These are phyloP conservation scores for Catharus ustulatus DNA, from an alignment of 2,797 vertebrate species.

Conservation along the genomic window DNA sequence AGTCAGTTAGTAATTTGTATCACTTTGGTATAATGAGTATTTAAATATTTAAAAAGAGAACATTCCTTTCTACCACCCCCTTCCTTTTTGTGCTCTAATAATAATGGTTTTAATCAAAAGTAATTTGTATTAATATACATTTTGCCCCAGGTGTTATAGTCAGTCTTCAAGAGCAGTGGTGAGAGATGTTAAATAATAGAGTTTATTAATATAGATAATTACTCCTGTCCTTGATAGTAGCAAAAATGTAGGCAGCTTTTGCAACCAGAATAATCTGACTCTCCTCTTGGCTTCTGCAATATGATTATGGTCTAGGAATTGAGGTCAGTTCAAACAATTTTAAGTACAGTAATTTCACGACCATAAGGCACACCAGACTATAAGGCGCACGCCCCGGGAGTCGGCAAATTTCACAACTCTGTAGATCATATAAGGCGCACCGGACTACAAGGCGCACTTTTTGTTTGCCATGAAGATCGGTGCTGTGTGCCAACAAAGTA, in stretches of 20 bases:
- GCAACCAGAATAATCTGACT: background rate
- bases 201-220: constrained; percentile 28
- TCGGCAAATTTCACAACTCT: too few relatives aligned
- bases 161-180: background rate
- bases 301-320: background rate
- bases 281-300: background rate
- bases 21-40: constrained; percentile 48
- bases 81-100: constrained; percentile 65
- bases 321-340: background rate
- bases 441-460: too few relatives aligned
- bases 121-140: constrained; percentile 64
- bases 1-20: constrained; percentile 67
- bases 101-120: constrained; percentile 66
- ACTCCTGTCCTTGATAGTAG: background rate
- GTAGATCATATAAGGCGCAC: too few relatives aligned
- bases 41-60: constrained; percentile 66
- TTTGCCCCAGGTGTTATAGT: constrained; percentile 60
- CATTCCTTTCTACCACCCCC: constrained; percentile 40
- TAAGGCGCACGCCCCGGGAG: too few relatives aligned
- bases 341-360: background rate
- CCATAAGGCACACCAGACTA: too few relatives aligned
- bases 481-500: too few relatives aligned
- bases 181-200: constrained; percentile 10
- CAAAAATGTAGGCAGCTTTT: background rate
- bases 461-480: too few relatives aligned